Conservation (phyloP, 2,888 invertebrate genomes). For the Eupithecia tripunctaria region DNA sequence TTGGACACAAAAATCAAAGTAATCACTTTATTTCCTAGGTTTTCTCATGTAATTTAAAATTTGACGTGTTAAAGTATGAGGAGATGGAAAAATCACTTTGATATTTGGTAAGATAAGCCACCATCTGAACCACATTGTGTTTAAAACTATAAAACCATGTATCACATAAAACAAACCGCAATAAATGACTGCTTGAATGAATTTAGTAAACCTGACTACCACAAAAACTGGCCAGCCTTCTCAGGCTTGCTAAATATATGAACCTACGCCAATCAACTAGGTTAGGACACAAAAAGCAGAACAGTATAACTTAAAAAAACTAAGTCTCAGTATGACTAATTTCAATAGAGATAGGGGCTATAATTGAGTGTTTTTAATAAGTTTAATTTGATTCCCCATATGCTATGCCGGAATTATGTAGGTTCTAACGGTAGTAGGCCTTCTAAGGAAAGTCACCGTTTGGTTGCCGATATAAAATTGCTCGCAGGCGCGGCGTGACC, state of each 20-base stretch:
- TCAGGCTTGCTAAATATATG: slow-evolving; percentile 3
- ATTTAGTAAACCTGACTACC: background rate
- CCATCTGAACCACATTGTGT: background rate
- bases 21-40: too few species aligned
- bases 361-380: background rate
- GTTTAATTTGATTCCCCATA: background rate
- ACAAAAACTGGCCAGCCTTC: slow-evolving; percentile 11
- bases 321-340: background rate
- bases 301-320: background rate
- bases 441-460: slow-evolving; percentile 40
- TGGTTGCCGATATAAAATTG: slow-evolving; percentile 22
- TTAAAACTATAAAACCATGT: background rate
- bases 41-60: too few species aligned
- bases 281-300: background rate
- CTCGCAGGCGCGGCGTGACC: slow-evolving; percentile 10
- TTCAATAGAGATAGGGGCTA: background rate
- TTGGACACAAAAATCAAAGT: too few species aligned
- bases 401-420: slow-evolving; percentile 36
- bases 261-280: background rate
- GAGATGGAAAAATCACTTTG: too few species aligned
- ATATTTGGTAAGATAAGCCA: background rate
- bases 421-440: slow-evolving; percentile 45
- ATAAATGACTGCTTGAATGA: background rate
- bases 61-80: too few species aligned
- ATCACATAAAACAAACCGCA: background rate